These are phyloP conservation scores for Porites rus DNA, from an alignment of 92 coral and sea anemone genomes.

Conservation along the genomic window DNA sequence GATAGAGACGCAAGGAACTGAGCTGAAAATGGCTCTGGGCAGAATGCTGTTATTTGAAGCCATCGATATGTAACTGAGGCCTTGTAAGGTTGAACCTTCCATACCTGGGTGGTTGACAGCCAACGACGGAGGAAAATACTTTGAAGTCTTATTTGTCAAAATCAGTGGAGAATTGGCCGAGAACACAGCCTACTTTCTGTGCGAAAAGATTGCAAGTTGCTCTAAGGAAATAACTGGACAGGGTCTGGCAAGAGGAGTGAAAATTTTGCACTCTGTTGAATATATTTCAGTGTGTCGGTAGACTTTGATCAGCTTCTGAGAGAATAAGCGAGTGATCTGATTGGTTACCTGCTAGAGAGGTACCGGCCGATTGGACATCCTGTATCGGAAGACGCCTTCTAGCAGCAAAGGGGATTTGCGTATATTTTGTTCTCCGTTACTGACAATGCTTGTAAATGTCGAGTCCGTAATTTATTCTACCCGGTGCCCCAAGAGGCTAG, in stretches of 20 bases:
- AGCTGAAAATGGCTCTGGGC: constrained; percentile 11
- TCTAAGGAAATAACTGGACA: background rate
- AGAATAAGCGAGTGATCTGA: constrained; percentile 2
- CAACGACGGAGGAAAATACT: background rate
- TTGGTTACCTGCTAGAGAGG: constrained; percentile 1
- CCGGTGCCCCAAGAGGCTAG: too few species aligned
- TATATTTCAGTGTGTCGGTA: constrained; percentile 6
- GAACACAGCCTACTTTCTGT: background rate
- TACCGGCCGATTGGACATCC: background rate
- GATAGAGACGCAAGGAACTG: background rate
- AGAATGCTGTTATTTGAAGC: constrained; percentile 45
- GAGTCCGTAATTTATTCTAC: too few species aligned
- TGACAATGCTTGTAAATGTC: too few species aligned
- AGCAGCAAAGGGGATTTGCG: too few species aligned
- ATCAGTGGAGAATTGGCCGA: background rate
- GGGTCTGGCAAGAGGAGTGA: background rate
- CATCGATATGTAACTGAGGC: constrained; percentile 46
- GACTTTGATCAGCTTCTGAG: constrained; percentile 9
- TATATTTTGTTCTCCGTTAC: too few species aligned
- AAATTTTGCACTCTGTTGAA: constrained; percentile 5
- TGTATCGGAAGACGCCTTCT: background rate
- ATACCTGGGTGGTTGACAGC: background rate
- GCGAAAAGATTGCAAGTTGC: background rate
- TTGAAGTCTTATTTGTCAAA: background rate
- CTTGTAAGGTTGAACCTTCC: constrained; percentile 40